phyloP scores from a whole-genome alignment of 1,140 invertebrate species.

The Mamestra configurata region DNA sequence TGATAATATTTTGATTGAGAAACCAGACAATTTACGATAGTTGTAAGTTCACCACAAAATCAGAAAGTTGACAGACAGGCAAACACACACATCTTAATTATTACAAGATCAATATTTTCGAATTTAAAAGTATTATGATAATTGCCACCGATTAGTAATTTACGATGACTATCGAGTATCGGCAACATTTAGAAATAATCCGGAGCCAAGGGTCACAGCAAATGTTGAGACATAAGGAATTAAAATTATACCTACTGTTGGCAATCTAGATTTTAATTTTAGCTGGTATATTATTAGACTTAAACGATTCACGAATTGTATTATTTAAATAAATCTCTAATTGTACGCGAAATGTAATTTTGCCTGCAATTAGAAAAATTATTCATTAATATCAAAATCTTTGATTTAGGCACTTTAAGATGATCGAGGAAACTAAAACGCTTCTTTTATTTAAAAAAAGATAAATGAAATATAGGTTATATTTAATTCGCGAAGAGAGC shows the following conservation, averaged over 20 bases:
- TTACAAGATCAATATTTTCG: slow-evolving; percentile 28
- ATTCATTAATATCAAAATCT: too few relatives aligned
- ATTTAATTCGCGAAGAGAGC: too few relatives aligned
- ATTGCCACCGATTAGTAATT: slow-evolving; percentile 24
- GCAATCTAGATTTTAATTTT: slow-evolving; percentile 30
- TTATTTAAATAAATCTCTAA: neutral
- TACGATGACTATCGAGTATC: slow-evolving; percentile 2
- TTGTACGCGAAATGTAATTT: neutral
- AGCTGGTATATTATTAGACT: neutral
- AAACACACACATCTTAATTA: neutral
- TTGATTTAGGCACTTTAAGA: too few relatives aligned
- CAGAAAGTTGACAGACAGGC: neutral
- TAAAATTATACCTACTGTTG: neutral
- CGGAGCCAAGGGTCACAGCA: slow-evolving; percentile 4
- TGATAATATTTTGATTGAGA: too few relatives aligned
- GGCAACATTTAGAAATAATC: slow-evolving; percentile 19
- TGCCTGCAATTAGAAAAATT: too few relatives aligned
- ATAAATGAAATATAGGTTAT: too few relatives aligned
- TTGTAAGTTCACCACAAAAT: too few relatives aligned
- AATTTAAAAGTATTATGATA: neutral
- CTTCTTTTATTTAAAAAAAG: too few relatives aligned
- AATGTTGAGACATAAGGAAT: slow-evolving; percentile 15
- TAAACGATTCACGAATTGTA: neutral
- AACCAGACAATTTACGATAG: too few relatives aligned
- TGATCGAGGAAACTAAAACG: too few relatives aligned